Evolutionary conservation across 2,113 vertebrate species (phyloP).

Genomic region (Ascaphus truei): DNA sequence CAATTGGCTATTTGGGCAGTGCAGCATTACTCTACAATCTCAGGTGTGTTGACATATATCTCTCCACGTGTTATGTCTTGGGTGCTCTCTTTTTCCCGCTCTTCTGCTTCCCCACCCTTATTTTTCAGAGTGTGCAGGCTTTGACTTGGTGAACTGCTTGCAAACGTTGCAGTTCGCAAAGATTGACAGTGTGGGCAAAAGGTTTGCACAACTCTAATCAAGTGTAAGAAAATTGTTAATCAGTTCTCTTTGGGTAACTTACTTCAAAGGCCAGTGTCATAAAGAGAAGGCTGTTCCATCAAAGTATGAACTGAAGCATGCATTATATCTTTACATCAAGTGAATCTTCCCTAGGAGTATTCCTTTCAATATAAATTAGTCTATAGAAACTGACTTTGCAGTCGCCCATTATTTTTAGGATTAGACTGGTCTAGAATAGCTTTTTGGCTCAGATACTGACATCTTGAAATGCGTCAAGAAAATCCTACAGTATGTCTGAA

Average conservation of each 20-base stretch:
- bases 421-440: not conserved
- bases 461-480: not conserved
- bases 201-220: no score
- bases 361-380: conserved; percentile 13
- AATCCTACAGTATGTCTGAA: conserved; percentile 1
- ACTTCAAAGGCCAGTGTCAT: not conserved
- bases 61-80: no score
- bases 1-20: no score
- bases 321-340: conserved; percentile 18
- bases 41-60: no score
- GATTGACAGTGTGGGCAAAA: no score
- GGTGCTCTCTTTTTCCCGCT: no score
- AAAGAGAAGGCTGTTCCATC: not conserved
- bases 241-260: not conserved
- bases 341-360: not conserved
- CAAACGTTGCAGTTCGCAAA: no score
- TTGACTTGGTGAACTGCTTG: no score
- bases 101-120: no score
- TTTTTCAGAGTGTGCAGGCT: no score
- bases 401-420: conserved; percentile 3
- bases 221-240: not conserved
- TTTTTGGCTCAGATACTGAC: not conserved
- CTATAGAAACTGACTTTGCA: not conserved
- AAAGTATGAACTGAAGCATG: conserved; percentile 5
- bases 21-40: no score